Evolutionary conservation across 2,888 invertebrate genomes (phyloP).

Genomic region (Apamea monoglypha): DNA sequence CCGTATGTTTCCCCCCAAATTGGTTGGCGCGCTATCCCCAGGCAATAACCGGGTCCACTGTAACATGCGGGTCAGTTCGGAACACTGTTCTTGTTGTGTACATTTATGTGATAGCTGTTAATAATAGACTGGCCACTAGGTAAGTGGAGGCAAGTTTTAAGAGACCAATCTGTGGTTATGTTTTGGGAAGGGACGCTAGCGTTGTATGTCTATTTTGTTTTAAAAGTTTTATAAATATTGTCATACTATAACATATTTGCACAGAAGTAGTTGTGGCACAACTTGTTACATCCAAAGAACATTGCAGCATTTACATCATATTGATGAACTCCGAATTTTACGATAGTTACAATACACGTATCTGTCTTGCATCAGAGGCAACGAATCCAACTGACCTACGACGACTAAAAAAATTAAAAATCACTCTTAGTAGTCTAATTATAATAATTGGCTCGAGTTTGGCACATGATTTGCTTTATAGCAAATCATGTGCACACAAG

Average conservation of each 20-base stretch:
- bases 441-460: not conserved
- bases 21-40: constrained; percentile 38
- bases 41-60: constrained; percentile 47
- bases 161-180: not conserved
- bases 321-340: not conserved
- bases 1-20: constrained; percentile 59
- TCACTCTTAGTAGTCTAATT: not conserved
- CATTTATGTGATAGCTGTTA: constrained; percentile 41
- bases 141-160: constrained; percentile 9
- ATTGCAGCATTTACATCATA: not conserved
- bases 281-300: not conserved
- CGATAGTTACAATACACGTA: not conserved
- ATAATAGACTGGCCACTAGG: constrained; percentile 36
- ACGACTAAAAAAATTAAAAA: not conserved
- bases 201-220: not conserved
- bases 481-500: not conserved
- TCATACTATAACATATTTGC: not conserved
- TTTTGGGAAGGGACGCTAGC: not conserved
- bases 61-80: constrained; percentile 44
- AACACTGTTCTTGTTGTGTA: constrained; percentile 14
- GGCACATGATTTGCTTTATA: not conserved
- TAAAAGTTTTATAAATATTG: not conserved
- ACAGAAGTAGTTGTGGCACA: not conserved
- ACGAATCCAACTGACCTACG: not conserved
- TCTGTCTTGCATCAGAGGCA: too few species aligned